Base-by-base conservation (phyloP, 2,888 invertebrate species). In the Ormyrus pomaceus region DNA sequence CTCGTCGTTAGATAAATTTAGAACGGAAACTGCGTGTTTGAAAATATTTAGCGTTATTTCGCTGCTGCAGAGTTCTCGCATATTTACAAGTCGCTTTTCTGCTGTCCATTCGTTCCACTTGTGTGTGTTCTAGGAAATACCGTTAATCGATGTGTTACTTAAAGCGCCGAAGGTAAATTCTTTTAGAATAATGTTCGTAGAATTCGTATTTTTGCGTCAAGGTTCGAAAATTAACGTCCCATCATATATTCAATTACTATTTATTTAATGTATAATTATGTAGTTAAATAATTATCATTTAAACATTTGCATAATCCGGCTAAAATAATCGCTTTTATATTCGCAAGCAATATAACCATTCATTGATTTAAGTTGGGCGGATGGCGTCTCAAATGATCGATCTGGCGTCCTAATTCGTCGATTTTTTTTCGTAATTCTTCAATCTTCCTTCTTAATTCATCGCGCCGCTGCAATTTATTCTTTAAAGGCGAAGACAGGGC, bases 71-170 rank as follows among this genome's bases (percentile, higher is more conserved):
- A 34, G 34, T 34, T 34, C 34, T 34, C 34, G 34, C 34, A 34
- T 34, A 34, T 34, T 34, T 34, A 34, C 34, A 34, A 34, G 34
- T 34, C 34, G 34, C 34, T 34, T 34, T 34, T 34, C 34, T 34
- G 34, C 34, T 34, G 34, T 34, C 34, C 34, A 13, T 34, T 62
- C 45, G 53, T 61, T 71, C 59, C 50, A 72, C 59, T 71, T 51
- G 10, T 8, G 50, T 62, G 59, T 46, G 9, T 62, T 62, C 62
- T n/a, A 55, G 55, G 53, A 55, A 62, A 5, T 64, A 55, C 62
- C 72, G 72, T 72, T 72, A 72, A 8, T 13, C 62, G 53, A 62
- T 72, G 72, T 64, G 34, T 72, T 72, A 72, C 62, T 72, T 62
- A 55, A 45, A 62, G 55, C 45, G 55, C 51, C 45, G 11, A 51